These are phyloP conservation scores for Chionis minor DNA, from an alignment of 2,113 vertebrate species.

Conservation along the genomic window DNA sequence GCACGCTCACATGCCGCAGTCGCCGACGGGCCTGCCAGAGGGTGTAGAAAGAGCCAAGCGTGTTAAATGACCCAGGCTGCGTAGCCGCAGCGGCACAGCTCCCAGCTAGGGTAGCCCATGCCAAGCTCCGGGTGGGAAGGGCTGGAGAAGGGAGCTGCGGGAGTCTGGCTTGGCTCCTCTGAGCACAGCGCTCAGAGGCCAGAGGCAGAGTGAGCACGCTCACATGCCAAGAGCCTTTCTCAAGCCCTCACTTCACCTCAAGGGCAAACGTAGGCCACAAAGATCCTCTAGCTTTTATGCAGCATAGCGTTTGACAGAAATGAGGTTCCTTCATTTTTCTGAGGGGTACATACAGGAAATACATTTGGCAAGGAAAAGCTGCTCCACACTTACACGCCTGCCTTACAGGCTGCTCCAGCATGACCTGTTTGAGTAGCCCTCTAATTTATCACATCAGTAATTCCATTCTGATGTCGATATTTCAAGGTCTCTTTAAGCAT, in stretches of 20 bases:
- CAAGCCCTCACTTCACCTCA: neutral
- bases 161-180: neutral
- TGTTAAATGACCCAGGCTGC: neutral
- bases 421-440: neutral
- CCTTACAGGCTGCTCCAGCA: neutral
- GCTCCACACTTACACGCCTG: neutral
- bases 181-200: neutral
- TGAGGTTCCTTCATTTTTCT: neutral
- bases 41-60: neutral
- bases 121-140: neutral
- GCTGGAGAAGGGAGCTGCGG: neutral
- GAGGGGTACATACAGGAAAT: neutral
- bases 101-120: fast-evolving
- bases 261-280: neutral
- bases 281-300: neutral
- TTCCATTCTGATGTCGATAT: neutral
- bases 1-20: neutral
- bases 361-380: neutral
- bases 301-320: neutral
- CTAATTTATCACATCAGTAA: neutral
- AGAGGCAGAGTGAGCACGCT: neutral
- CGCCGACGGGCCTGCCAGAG: neutral
- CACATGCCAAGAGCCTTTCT: neutral
- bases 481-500: neutral
- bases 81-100: neutral